A percentile compares a stretch with the other conserved stretches of the same genome.
phyloP scores from a whole-genome alignment of 2,113 vertebrate species.

The Saguinus midas region DNA sequence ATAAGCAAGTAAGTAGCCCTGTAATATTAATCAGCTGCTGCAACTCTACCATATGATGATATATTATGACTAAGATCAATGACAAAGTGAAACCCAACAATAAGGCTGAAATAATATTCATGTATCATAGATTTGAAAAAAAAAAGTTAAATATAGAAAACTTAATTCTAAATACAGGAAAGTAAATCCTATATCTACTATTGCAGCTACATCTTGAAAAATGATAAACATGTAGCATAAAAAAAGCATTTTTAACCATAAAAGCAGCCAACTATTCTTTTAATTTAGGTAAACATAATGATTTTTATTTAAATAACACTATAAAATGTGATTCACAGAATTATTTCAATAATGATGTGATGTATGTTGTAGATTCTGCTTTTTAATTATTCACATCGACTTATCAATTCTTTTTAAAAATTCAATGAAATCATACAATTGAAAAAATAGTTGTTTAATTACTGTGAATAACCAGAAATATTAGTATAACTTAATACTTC shows the following conservation, averaged over 20 bases:
- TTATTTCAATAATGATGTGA: neutral
- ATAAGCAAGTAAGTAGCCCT: neutral
- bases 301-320: neutral
- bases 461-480: neutral
- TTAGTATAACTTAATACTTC: neutral
- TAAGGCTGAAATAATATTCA: neutral
- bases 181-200: neutral
- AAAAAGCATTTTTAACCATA: neutral
- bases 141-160: neutral
- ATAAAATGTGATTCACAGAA: constrained; percentile 16
- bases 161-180: neutral
- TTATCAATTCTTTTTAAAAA: constrained; percentile 13
- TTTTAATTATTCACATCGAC: neutral
- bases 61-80: neutral
- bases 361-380: neutral
- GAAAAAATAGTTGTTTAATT: neutral
- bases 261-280: neutral
- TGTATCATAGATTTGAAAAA: neutral
- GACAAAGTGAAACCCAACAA: neutral
- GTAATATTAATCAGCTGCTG: neutral
- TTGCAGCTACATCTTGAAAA: neutral
- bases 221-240: neutral
- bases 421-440: neutral
- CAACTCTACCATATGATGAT: neutral
- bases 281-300: neutral